A percentile compares a stretch with the other conserved stretches of the same genome.
These are phyloP conservation scores for Chunga burmeisteri DNA, from an alignment of 2,113 vertebrate genomes.

Conservation along the genomic window DNA sequence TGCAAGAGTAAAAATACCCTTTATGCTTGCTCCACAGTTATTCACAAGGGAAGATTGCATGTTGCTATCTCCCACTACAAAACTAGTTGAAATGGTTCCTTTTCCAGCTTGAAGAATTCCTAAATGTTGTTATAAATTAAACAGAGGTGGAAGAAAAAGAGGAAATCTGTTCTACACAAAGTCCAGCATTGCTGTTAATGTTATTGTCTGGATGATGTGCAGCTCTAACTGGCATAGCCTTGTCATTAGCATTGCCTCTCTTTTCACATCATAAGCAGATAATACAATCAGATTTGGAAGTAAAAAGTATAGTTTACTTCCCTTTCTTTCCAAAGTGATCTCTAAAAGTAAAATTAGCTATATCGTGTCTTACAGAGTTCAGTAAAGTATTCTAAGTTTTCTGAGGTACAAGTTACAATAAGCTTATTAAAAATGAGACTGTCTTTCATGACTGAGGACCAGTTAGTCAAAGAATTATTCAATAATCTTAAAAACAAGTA, in stretches of 20 bases:
- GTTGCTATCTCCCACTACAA: neutral
- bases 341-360: neutral
- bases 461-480: neutral
- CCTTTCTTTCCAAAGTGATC: neutral
- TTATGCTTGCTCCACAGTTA: neutral
- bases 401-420: neutral
- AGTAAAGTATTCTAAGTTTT: neutral
- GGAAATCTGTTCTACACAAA: rapidly evolving
- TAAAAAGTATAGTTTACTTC: neutral
- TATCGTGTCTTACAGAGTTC: neutral
- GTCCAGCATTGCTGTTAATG: neutral
- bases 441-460: neutral
- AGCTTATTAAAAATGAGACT: neutral
- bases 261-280: neutral
- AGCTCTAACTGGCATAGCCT: neutral
- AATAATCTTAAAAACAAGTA: neutral
- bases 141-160: neutral
- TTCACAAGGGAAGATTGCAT: neutral
- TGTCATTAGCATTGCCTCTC: neutral
- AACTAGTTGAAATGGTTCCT: neutral
- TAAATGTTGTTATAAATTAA: neutral
- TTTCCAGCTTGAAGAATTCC: neutral
- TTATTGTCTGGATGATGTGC: neutral
- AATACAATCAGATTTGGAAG: neutral
- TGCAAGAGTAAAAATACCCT: neutral